Evolutionary conservation across 2,113 vertebrate species (phyloP), one percentile per base, ranked within the genome.

Genomic region (Entomyzon cyanotis): DNA sequence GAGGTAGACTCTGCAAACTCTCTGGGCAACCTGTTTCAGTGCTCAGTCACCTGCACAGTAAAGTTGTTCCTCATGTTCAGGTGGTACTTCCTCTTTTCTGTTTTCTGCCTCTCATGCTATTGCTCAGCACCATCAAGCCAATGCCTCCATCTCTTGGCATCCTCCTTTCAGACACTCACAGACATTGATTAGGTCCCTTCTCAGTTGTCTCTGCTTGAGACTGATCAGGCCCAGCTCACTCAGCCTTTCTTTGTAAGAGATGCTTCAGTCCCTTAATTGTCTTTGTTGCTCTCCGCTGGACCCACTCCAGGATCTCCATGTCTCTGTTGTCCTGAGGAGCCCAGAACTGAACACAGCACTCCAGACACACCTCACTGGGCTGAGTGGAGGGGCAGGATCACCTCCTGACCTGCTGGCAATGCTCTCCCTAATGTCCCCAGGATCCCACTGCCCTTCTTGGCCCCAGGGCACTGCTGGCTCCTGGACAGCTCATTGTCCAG

Each of bases 301-400:
- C 1, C 20, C 5, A 2, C 20, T 85, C 24, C 19, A n/a, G 19
- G 37, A 37, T 37, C 37, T 37, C 37, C 11, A 2, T 33, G 44
- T 33, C 23, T 49, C 0, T 63, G 9, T 39, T 49, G 60, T 58
- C 3, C 30, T 49, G 35, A 49, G 24, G 24, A 75, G 60, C 42
- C 60, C 70, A 65, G 70, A 41, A 4, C 19, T n/a, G n/a, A 19
- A 4, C 41, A 17, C 47, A 37, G 39, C 39, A 21, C 27, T 33
- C 8, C 80, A 52, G 10, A 28, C 2, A 7, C 4, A 0, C 35
- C 37, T 35, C 56, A 4, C 20, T 1, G 1, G 67, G 37, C 55
- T 60, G 31, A n/a, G 41, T 15, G 6, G 37, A 35, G 8, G 55
- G 31, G 7, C 46, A 83, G 55, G 56, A 35, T 62, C 46, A 1